phyloP scores from a whole-genome alignment of 2,888 invertebrate genomes.

The Torymus tubicola region DNA sequence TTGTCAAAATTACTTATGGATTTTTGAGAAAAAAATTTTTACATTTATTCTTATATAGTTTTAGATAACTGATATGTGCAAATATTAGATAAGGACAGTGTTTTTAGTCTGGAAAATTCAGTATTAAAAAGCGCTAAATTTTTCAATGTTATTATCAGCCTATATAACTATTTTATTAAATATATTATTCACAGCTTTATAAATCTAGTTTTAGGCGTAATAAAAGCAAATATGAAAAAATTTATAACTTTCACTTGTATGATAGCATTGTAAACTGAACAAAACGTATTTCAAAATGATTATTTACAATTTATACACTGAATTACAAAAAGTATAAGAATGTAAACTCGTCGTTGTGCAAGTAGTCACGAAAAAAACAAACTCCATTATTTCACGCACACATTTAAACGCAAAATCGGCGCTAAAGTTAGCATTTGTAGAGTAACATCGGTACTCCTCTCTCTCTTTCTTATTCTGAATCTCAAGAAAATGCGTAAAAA shows the following conservation, averaged over 20 bases:
- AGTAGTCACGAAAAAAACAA: slow-evolving; percentile 5
- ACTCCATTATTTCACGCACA: not conserved
- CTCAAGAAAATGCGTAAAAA: slow-evolving; percentile 18
- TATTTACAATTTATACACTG: slow-evolving; percentile 51
- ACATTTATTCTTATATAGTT: too few species aligned
- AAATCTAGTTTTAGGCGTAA: not conserved
- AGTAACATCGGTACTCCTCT: not conserved
- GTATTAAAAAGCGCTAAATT: slow-evolving; percentile 14
- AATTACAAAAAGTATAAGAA: slow-evolving; percentile 23
- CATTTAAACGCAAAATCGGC: slow-evolving; percentile 1
- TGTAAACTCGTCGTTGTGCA: slow-evolving; percentile 22
- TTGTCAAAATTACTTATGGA: too few species aligned
- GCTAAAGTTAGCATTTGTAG: not conserved
- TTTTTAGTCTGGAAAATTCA: slow-evolving; percentile 1
- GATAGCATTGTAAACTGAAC: not conserved
- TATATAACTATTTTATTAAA: slow-evolving; percentile 18
- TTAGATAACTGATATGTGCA: slow-evolving; percentile 26
- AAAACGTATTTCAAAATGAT: slow-evolving; percentile 27
- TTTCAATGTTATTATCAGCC: slow-evolving; percentile 19
- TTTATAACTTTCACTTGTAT: not conserved
- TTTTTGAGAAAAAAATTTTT: too few species aligned
- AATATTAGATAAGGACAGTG: slow-evolving; percentile 1
- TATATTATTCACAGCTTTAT: slow-evolving; percentile 5
- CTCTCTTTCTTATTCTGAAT: not conserved
- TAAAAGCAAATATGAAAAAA: not conserved